phyloP scores from a whole-genome alignment of 2,113 vertebrate genomes.

The Thermophis baileyi region DNA sequence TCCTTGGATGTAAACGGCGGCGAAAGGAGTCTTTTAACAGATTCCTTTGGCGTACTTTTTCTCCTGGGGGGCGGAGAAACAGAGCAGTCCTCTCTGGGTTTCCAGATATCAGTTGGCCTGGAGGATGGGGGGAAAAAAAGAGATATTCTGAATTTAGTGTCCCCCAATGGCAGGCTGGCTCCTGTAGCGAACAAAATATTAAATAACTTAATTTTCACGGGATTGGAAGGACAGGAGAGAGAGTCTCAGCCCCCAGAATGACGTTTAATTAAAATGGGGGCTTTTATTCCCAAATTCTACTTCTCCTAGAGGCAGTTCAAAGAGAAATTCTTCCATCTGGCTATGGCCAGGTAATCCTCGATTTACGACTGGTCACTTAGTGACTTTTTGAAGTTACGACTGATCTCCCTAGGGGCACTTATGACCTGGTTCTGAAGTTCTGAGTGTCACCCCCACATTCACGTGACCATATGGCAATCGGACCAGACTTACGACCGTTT shows the following conservation, averaged over 20 bases:
- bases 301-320: background rate
- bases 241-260: background rate
- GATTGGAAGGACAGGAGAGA: background rate
- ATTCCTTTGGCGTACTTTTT: background rate
- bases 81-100: slow-evolving; percentile 1
- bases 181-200: background rate
- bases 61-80: slow-evolving; percentile 5
- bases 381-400: background rate
- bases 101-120: slow-evolving; percentile 44
- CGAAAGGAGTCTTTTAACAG: background rate
- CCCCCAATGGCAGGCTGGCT: background rate
- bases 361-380: background rate
- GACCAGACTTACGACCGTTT: background rate
- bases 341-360: background rate
- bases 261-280: background rate
- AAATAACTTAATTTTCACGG: background rate
- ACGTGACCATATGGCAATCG: too few relatives aligned
- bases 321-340: background rate
- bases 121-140: background rate
- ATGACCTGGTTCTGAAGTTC: too few relatives aligned
- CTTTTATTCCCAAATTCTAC: background rate
- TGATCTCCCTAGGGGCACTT: background rate
- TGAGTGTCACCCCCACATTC: too few relatives aligned
- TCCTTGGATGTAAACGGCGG: background rate
- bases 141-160: background rate